Percentiles rank a stretch among this genome's conserved stretches.
These are phyloP conservation scores for Sitta carolinensis DNA, from an alignment of 2,797 vertebrate species.

Conservation along the genomic window DNA sequence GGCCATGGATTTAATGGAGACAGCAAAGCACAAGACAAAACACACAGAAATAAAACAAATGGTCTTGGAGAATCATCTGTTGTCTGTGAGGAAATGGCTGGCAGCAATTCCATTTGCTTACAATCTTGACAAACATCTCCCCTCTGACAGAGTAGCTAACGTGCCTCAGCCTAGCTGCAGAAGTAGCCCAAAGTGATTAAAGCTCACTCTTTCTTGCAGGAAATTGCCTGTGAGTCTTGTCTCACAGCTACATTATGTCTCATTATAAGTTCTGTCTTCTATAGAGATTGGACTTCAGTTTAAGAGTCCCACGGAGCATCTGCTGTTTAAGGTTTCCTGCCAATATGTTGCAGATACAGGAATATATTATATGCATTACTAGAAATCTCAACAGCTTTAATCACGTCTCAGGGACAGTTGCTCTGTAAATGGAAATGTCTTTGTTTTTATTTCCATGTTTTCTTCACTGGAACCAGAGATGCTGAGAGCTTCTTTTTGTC, in stretches of 20 bases:
- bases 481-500: neutral
- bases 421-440: neutral
- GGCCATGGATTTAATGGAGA: constrained; percentile 21
- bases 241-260: constrained; percentile 71
- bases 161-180: constrained; percentile 43
- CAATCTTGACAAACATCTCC: constrained; percentile 65
- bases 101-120: constrained; percentile 59
- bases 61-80: constrained; percentile 59
- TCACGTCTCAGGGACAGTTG: neutral
- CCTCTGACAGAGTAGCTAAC: constrained; percentile 37
- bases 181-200: constrained; percentile 70
- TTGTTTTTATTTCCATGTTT: neutral
- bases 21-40: constrained; percentile 50
- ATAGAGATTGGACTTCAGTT: constrained; percentile 5
- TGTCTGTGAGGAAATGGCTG: constrained; percentile 51
- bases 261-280: constrained; percentile 64
- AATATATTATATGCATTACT: constrained; percentile 42
- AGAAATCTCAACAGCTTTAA: constrained; percentile 25
- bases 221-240: constrained; percentile 73
- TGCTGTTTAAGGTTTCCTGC: constrained; percentile 38
- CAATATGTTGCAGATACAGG: constrained; percentile 41
- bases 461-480: neutral
- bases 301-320: neutral
- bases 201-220: constrained; percentile 71
- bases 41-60: constrained; percentile 64